phyloP scores from a whole-genome alignment of 1,140 invertebrate genomes.

The Heliconius himera region DNA sequence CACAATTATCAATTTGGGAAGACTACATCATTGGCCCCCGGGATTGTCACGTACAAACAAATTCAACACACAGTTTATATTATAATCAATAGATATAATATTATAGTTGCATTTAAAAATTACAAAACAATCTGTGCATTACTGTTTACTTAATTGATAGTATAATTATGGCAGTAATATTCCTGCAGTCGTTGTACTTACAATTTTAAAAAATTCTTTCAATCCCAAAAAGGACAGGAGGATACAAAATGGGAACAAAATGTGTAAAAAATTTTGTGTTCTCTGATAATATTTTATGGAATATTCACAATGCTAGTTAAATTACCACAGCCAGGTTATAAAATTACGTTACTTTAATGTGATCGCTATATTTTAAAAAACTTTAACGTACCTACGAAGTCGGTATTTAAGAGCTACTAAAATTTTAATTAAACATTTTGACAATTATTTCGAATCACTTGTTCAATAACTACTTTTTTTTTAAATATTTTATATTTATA shows the following conservation, averaged over 20 bases:
- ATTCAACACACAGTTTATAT: slow-evolving; percentile 24
- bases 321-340: slow-evolving; percentile 37
- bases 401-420: slow-evolving; percentile 28
- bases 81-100: slow-evolving; percentile 16
- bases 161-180: slow-evolving; percentile 54
- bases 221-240: slow-evolving; percentile 49
- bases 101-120: slow-evolving; percentile 14
- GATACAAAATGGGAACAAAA: slow-evolving; percentile 23
- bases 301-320: slow-evolving; percentile 24
- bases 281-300: slow-evolving; percentile 12
- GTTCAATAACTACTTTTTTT: slow-evolving; percentile 10
- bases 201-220: slow-evolving; percentile 43
- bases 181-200: slow-evolving; percentile 57
- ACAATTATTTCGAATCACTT: slow-evolving; percentile 24
- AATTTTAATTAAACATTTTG: slow-evolving; percentile 4
- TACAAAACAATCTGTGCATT: slow-evolving; percentile 33
- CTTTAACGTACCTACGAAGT: neutral
- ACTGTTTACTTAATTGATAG: slow-evolving; percentile 38
- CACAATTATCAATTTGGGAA: slow-evolving; percentile 55
- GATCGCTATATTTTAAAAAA: slow-evolving; percentile 15
- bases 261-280: slow-evolving; percentile 29
- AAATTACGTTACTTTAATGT: slow-evolving; percentile 32
- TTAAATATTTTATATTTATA: slow-evolving; percentile 13
- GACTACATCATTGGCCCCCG: slow-evolving; percentile 66
- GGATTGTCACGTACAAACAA: slow-evolving; percentile 41